These are phyloP conservation scores for Apocrypta bakeri DNA, from an alignment of 1,140 invertebrate genomes.

Conservation along the genomic window DNA sequence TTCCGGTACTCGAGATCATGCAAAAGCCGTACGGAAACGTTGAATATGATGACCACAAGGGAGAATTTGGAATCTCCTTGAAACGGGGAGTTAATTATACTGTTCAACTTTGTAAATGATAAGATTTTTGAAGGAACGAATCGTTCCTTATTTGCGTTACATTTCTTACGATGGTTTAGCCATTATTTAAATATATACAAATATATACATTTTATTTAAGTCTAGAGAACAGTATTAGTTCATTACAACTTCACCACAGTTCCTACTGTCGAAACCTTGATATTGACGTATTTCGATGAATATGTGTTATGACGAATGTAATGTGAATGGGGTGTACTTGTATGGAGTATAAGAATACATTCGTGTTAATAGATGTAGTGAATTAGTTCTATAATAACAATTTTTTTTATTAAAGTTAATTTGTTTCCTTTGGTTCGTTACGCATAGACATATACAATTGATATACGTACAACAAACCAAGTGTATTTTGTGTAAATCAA, in stretches of 20 bases:
- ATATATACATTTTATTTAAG: background rate
- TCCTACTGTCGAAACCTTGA: background rate
- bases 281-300: too few species aligned
- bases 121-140: background rate
- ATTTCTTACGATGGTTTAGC: background rate
- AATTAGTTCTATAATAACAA: too few species aligned
- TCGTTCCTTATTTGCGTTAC: background rate
- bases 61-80: conserved; percentile 1
- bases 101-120: background rate
- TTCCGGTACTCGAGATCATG: conserved; percentile 22
- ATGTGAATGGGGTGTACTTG: too few species aligned
- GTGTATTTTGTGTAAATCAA: too few species aligned
- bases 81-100: background rate
- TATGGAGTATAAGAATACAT: too few species aligned
- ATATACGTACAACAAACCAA: too few species aligned
- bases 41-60: conserved; percentile 46
- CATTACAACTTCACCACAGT: background rate
- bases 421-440: too few species aligned
- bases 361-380: too few species aligned
- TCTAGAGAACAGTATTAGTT: background rate
- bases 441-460: too few species aligned
- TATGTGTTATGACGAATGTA: too few species aligned
- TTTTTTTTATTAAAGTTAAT: too few species aligned
- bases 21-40: conserved; percentile 26
- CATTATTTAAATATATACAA: background rate